Evolutionary conservation across 2,797 vertebrate species (phyloP), one percentile per base, ranked within the genome.

Genomic region (Cynopterus sphinx): DNA sequence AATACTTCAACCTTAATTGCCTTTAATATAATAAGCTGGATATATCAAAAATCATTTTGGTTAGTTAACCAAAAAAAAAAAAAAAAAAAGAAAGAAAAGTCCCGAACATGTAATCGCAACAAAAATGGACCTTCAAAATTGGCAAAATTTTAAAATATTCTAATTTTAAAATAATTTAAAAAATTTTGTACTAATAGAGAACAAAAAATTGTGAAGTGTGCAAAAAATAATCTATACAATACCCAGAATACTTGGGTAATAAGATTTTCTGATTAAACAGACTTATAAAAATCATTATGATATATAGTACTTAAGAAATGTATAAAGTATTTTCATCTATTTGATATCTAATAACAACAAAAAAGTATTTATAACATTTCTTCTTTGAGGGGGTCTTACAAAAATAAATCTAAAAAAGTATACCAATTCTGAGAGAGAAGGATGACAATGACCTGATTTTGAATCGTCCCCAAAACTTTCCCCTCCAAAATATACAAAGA

Each of bases 221-320:
- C 22, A 43, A 53, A 63, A 90, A 81, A 87, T 28, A 84, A 59
- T 81, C 49, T 71, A 49, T 55, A 43, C 1, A 49, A 78, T 26
- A 90, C 28, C 36, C 19, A 95, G 24, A 96, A 96, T 57, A 19
- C 13, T 51, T 92, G 21, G 86, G 21, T 90, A 57, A 90, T 84
- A 9, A 33, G 7, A 63, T 82, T 84, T 96, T 82, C 53, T 67
- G n/a, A 57, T 59, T 92, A 91, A 78, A 91, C 2, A 78, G 6
- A 87, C 24, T 82, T 90, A 28, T 71, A 57, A 94, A 91, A 95
- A 84, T 85, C 36, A 87, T 57, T 70, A 77, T 86, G 67, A 61
- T 46, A n/a, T 15, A 39, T 33, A 83, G 39, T 67, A 33, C 16
- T 77, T 91, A 95, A 87, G 19, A 88, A 91, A 84, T 55, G 9